These are phyloP conservation scores for Orthosia gracilis DNA, from an alignment of 2,888 invertebrate species.

Conservation along the genomic window DNA sequence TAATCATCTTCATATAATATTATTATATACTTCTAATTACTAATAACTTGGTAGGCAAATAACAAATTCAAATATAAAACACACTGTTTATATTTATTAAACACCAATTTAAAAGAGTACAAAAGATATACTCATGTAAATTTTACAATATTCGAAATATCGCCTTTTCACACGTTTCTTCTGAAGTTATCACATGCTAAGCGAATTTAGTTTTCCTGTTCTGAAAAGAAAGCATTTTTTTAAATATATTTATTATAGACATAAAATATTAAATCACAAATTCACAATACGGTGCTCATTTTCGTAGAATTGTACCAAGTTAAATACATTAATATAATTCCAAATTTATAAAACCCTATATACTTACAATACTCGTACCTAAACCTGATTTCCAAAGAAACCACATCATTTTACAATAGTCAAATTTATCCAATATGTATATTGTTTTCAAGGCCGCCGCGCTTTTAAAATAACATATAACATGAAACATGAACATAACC, in stretches of 20 bases:
- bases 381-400: not conserved
- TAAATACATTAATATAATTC: not conserved
- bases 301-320: not conserved
- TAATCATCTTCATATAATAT: not conserved
- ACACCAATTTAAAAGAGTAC: slow-evolving; percentile 11
- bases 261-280: not conserved
- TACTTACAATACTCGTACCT: too few relatives aligned
- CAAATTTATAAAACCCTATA: not conserved
- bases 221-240: slow-evolving; percentile 30
- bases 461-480: too few relatives aligned
- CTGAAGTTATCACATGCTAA: not conserved
- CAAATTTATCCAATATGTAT: not conserved
- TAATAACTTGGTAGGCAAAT: not conserved
- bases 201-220: slow-evolving; percentile 24
- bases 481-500: too few relatives aligned
- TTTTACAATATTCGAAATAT: too few relatives aligned
- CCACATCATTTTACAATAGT: slow-evolving; percentile 7
- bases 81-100: slow-evolving; percentile 1
- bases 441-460: too few relatives aligned
- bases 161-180: not conserved
- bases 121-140: too few relatives aligned
- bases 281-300: not conserved
- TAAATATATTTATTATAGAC: not conserved
- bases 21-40: too few relatives aligned
- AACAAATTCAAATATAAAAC: not conserved